Base-by-base conservation (phyloP, 2,113 vertebrate genomes). In the Eclectus roratus region DNA sequence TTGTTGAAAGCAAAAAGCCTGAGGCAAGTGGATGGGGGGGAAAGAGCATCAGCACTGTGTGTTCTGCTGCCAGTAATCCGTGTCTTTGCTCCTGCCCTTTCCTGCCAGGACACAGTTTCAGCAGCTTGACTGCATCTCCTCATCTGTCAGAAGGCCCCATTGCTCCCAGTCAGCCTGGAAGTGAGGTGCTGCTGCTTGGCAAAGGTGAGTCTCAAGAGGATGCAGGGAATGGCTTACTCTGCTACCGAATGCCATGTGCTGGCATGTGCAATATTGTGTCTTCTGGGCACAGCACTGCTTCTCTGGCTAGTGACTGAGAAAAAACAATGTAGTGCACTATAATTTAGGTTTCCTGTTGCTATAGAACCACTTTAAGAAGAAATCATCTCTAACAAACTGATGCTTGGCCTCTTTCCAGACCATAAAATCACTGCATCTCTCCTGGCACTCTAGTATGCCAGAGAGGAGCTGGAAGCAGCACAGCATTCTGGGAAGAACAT, bases 381-480 rank as follows among this genome's bases (percentile, higher is more conserved):
- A 88, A 80, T 74, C 4, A 49, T 69, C 58, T 70, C 66, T 63
- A 70, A 37, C 55, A 73, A 41, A 63, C 55, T 92, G 80, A 77
- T 95, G 77, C 77, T 94, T 93, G 88, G 85, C 85, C 27, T 74
- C 60, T 47, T 68, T 80, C 92, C 94, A 95, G 85, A 16, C 56
- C 64, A 39, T 83, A 78, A 50, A 64, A 78, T 90, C 88, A 37
- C 41, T 80, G 81, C 74, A 82, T 83, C 43, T 92, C 70, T 65
- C 74, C 73, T 93, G 85, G 78, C 78, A 18, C 79, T 44, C 16
- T 12, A 17, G 33, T 21, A 18, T 53, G 80, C 61, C 60, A 4
- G 25, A 52, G 63, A 69, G 81, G 53, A 95, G 85, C 92, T 94
- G 90, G 76, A 94, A 94, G 53, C 74, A 70, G 74, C 76, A 65